Conservation (phyloP, 2,888 invertebrate genomes). For the Cheiracanthium punctorium region DNA sequence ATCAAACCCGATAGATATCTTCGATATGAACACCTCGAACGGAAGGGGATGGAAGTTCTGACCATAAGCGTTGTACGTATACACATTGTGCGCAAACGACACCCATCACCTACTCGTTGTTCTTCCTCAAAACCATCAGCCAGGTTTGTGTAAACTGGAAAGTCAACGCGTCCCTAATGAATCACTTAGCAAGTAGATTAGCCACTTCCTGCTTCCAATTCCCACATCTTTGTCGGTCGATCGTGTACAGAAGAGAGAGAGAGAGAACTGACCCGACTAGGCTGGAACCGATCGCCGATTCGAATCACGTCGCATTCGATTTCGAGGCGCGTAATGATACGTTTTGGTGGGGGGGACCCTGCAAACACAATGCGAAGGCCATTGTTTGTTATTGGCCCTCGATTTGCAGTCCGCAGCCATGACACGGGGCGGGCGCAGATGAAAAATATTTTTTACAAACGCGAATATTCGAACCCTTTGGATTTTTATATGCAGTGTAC, state of each 20-base stretch:
- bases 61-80: too few species aligned
- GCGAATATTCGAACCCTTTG: not conserved
- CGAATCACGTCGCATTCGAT: not conserved
- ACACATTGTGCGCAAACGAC: too few species aligned
- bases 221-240: not conserved
- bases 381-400: not conserved
- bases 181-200: not conserved
- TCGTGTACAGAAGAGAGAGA: too few species aligned
- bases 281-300: not conserved
- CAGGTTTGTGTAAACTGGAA: not conserved
- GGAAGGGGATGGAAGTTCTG: too few species aligned
- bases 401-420: not conserved
- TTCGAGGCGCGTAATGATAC: not conserved
- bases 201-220: slow-evolving; percentile 11
- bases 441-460: not conserved
- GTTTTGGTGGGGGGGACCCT: not conserved
- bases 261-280: not conserved
- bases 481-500: too few species aligned
- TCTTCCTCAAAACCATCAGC: not conserved
- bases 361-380: not conserved
- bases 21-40: not conserved
- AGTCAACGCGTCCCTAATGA: not conserved
- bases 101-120: not conserved
- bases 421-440: not conserved
- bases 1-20: not conserved